These are phyloP conservation scores for Lytechinus variegatus DNA, from an alignment of 35 echinoderm and acorn worm genomes.

Conservation along the genomic window DNA sequence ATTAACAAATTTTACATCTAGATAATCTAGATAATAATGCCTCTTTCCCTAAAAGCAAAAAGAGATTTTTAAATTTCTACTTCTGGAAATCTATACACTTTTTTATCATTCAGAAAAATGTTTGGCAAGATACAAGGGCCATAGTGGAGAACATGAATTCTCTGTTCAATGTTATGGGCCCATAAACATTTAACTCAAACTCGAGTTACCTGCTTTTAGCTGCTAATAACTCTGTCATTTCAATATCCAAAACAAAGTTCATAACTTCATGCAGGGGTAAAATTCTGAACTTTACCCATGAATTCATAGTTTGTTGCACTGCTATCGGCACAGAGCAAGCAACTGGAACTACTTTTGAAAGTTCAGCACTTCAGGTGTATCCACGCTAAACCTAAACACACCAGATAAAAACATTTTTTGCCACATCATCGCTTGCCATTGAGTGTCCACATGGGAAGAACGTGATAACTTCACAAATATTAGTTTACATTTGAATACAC, in stretches of 20 bases:
- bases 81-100: too few relatives aligned
- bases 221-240: background rate
- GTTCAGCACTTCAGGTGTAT: background rate
- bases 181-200: background rate
- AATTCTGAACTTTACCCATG: background rate
- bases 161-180: background rate
- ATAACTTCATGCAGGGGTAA: background rate
- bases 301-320: background rate
- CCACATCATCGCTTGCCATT: background rate
- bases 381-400: background rate
- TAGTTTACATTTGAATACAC: background rate
- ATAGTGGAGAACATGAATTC: background rate
- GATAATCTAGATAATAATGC: too few relatives aligned
- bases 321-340: background rate
- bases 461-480: conserved; percentile 12
- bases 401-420: background rate
- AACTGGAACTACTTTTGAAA: background rate
- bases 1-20: too few relatives aligned
- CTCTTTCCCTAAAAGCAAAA: too few relatives aligned
- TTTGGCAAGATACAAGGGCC: background rate
- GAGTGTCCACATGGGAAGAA: background rate
- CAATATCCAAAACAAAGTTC: background rate
- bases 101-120: too few relatives aligned
- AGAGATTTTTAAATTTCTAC: too few relatives aligned
- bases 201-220: background rate